Conservation (phyloP, 2,888 invertebrate genomes). For the Amiota mariae region DNA sequence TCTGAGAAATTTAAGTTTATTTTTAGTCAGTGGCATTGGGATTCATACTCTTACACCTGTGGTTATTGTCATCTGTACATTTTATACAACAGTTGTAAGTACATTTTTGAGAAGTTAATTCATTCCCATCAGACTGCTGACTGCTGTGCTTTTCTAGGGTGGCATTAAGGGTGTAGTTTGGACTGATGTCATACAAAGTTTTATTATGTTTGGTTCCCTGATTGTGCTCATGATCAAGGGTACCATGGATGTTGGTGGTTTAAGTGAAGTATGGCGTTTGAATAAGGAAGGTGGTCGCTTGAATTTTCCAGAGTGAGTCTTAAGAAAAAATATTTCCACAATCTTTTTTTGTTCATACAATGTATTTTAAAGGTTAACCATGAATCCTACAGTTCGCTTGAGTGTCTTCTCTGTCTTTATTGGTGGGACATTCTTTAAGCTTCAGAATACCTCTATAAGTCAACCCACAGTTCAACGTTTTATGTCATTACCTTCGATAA, state of each 20-base stretch:
- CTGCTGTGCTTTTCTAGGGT: conserved; percentile 72
- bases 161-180: conserved; percentile 87
- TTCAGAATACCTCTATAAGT: conserved; percentile 84
- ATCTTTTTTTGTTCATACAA: background rate
- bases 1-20: conserved; percentile 53
- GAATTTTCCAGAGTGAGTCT: conserved; percentile 80
- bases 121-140: too few species aligned
- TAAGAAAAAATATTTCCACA: background rate
- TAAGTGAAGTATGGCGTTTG: conserved; percentile 78
- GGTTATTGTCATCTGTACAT: conserved; percentile 85
- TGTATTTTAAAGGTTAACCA: conserved; percentile 76
- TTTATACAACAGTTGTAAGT: conserved; percentile 92
- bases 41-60: conserved; percentile 86
- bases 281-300: conserved; percentile 82
- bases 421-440: conserved; percentile 84
- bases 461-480: conserved; percentile 91
- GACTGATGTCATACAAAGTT: conserved; percentile 86
- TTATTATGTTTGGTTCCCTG: conserved; percentile 84
- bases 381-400: conserved; percentile 86
- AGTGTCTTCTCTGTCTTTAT: conserved; percentile 84
- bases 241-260: conserved; percentile 81
- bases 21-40: conserved; percentile 78
- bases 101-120: background rate
- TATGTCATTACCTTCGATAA: conserved; percentile 81
- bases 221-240: conserved; percentile 82